Conservation (phyloP, 2,113 vertebrate species). For the Pycnonotus jocosus region DNA sequence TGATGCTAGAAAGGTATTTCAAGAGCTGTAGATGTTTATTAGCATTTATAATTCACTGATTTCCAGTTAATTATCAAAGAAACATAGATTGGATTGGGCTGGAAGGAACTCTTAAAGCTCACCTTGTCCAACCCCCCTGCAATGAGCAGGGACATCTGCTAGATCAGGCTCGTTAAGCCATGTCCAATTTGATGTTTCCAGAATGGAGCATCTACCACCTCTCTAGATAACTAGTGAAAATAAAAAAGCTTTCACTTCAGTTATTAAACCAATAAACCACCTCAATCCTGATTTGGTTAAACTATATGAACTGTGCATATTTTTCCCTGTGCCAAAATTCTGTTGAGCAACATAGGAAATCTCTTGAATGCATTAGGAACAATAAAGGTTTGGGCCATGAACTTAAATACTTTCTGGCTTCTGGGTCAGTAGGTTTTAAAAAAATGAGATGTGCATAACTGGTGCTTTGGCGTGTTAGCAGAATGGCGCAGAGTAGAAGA, state of each 20-base stretch:
- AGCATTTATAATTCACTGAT: background rate
- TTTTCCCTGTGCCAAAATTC: background rate
- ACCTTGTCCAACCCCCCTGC: background rate
- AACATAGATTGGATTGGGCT: background rate
- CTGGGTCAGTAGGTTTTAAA: background rate
- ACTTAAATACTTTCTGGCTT: background rate
- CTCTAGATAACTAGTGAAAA: background rate
- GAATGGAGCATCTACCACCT: background rate
- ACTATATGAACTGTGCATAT: background rate
- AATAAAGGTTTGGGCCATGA: background rate
- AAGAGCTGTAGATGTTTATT: background rate
- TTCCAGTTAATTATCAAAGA: background rate
- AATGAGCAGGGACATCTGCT: background rate
- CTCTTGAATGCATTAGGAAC: background rate
- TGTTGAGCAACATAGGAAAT: background rate
- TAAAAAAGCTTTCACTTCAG: background rate
- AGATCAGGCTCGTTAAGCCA: background rate
- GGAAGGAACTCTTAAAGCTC: background rate
- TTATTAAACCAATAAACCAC: background rate
- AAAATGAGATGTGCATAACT: background rate
- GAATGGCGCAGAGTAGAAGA: background rate
- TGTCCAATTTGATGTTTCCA: background rate
- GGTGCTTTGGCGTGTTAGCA: background rate
- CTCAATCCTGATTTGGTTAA: background rate
- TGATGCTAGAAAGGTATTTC: background rate